A percentile compares a stretch with the other conserved stretches of the same genome.
These are phyloP conservation scores for Eretmocerus hayati DNA, from an alignment of 2,888 invertebrate species.

Conservation along the genomic window DNA sequence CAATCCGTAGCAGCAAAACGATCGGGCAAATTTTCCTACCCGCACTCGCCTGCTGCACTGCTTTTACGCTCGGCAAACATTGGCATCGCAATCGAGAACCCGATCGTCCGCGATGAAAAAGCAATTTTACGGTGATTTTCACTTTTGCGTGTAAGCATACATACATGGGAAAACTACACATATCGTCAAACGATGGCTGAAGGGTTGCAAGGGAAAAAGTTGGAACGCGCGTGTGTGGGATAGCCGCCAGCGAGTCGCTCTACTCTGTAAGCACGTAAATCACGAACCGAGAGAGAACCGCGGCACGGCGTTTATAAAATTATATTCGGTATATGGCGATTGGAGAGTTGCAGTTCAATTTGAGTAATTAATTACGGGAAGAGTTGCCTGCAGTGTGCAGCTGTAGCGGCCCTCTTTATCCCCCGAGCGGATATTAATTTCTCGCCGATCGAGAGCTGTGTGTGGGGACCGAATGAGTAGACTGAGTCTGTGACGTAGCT, in stretches of 20 bases:
- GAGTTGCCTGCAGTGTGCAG: slow-evolving; percentile 3
- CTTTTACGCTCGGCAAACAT: neutral
- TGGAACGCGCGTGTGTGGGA: neutral
- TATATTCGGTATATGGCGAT: slow-evolving; percentile 18
- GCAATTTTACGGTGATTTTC: slow-evolving; percentile 23
- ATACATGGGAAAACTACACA: neutral
- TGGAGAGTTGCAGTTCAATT: slow-evolving; percentile 9
- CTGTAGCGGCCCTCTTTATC: too few relatives aligned
- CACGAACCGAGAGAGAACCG: too few relatives aligned
- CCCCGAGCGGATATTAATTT: slow-evolving; percentile 10
- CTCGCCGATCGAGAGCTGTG: neutral
- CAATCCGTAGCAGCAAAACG: neutral
- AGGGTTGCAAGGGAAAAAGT: neutral
- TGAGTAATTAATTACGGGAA: slow-evolving; percentile 16
- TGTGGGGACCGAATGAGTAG: too few relatives aligned
- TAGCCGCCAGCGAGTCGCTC: slow-evolving; percentile 14
- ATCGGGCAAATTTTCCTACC: neutral
- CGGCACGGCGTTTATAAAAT: slow-evolving; percentile 21
- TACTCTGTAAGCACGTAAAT: slow-evolving; percentile 23
- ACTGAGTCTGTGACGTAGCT: too few relatives aligned
- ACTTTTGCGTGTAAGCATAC: slow-evolving; percentile 11
- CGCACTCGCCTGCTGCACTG: neutral
- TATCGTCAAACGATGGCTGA: neutral
- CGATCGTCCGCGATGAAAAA: slow-evolving; percentile 22
- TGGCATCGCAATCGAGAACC: slow-evolving; percentile 7